Base-by-base conservation (phyloP, 2,888 invertebrate genomes). In the Eucera pruinosa region DNA sequence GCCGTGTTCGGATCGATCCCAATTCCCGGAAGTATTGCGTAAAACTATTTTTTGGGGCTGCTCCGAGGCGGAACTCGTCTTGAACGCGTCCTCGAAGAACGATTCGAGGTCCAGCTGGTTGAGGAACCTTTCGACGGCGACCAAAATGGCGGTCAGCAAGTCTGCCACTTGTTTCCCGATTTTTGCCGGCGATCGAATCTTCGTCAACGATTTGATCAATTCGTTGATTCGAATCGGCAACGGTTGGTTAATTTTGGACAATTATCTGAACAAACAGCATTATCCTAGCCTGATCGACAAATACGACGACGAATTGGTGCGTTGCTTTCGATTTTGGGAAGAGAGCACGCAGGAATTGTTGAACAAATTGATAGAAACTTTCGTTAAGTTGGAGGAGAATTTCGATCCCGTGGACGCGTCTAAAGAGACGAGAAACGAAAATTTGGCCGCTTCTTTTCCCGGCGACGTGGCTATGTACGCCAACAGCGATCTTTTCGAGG, bases 171-270 rank as follows among this genome's bases (percentile, higher is more conserved):
- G 89, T 36, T 89, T 90, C 52, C 90, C 91, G 0, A 78, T 91
- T 0, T 91, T 88, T 33, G 85, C 89, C 3, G 90, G 90, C 0
- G 88, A 91, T 58, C 84, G 78, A 9, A 78, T 83, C 0, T 87
- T 91, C 55, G 82, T 85, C 4, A 80, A 85, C 7, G 91, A 91
- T 20, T 74, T 91, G 11, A 87, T 91, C 15, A 91, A 89, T 47
- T 87, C 90, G 2, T 76, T 90, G 20, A 27, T 91, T 9, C 86
- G 91, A 27, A 87, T 91, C 55, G 88, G 89, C 68, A 91, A 91
- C 57, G 91, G 90, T 2, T 91, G 91, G 91, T 86, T 91, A 2
- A 82, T 90, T 15, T 85, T 91, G 9, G 91, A 91, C 47, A 91
- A 91, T 67, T 91, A 91, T 58, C 57, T 91, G 2, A 91, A 91